Percentiles rank a stretch among this genome's conserved stretches.
Evolutionary conservation across 2,797 vertebrate species (phyloP).

Genomic region (Phaenicophaeus curvirostris): DNA sequence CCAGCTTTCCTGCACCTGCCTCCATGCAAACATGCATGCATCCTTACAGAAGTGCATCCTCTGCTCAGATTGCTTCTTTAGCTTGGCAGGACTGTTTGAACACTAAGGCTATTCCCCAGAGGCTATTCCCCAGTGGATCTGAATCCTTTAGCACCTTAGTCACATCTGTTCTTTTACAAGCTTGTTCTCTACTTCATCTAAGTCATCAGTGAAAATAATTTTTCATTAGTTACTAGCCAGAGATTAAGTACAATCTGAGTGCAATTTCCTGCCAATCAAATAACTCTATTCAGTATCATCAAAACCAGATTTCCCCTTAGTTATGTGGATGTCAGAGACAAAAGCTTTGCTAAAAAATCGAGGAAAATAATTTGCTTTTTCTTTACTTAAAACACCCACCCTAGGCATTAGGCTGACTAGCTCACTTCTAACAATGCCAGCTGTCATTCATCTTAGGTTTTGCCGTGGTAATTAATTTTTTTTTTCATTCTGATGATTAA

Average conservation of each 20-base stretch:
- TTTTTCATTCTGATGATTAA: not conserved
- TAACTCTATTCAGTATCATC: not conserved
- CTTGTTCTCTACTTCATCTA: not conserved
- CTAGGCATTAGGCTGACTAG: not conserved
- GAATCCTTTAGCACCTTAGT: not conserved
- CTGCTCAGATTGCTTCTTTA: not conserved
- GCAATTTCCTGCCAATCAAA: not conserved
- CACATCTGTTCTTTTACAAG: not conserved
- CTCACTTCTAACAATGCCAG: not conserved
- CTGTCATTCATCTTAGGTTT: not conserved
- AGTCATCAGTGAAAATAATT: not conserved
- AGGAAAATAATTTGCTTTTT: not conserved
- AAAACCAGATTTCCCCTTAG: not conserved
- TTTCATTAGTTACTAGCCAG: not conserved
- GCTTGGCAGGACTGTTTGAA: not conserved
- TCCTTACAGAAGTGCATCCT: not conserved
- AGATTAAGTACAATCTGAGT: not conserved
- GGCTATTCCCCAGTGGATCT: not conserved
- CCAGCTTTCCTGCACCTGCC: not conserved
- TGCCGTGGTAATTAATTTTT: no score
- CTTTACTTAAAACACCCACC: not conserved
- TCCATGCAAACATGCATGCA: accelerated
- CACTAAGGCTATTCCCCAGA: accelerated
- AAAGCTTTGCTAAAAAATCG: not conserved
- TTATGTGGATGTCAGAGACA: not conserved